phyloP scores from a whole-genome alignment of 2,113 vertebrate genomes.

The Ceuthmochares aereus region DNA sequence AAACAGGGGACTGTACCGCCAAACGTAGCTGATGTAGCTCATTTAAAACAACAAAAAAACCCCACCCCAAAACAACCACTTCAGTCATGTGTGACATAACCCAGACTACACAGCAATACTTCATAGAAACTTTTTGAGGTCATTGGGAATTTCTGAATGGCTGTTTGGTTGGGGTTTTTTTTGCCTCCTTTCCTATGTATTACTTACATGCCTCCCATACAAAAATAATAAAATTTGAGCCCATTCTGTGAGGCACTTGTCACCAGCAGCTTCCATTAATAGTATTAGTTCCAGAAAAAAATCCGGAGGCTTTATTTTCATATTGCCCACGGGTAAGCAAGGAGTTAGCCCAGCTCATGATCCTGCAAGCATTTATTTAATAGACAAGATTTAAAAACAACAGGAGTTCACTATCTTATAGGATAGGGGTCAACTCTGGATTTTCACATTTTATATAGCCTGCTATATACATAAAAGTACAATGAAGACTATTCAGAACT shows the following conservation, averaged over 20 bases:
- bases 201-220: not conserved
- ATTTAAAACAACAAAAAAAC: not conserved
- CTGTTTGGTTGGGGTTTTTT: not conserved
- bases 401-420: not conserved
- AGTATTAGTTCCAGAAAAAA: not conserved
- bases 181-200: not conserved
- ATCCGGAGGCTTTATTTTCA: not conserved
- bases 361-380: not conserved
- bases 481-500: conserved; percentile 4
- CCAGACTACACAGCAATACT: not conserved
- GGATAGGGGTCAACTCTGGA: not conserved
- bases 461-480: not conserved
- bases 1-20: not conserved
- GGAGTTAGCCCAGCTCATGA: not conserved
- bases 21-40: not conserved
- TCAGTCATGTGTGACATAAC: not conserved
- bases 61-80: not conserved
- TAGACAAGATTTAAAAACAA: not conserved
- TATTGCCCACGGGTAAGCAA: not conserved
- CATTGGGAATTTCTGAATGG: not conserved
- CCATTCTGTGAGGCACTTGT: not conserved
- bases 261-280: not conserved
- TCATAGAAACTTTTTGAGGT: not conserved
- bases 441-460: not conserved
- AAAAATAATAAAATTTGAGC: not conserved